Conservation (phyloP, 2,113 vertebrate species). For the Oryzias curvinotus region DNA sequence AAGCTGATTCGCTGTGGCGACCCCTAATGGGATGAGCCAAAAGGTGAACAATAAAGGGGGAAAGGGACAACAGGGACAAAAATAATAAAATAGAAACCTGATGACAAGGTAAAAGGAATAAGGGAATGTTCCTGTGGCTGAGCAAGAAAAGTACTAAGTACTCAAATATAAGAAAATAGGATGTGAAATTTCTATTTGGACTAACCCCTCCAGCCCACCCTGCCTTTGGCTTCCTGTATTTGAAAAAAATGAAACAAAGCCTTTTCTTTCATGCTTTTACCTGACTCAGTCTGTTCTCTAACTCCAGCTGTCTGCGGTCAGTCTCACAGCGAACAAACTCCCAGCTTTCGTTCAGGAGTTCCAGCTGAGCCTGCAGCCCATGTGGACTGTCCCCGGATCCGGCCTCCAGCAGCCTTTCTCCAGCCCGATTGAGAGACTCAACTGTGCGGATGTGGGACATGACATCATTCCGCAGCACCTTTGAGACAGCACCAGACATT, state of each 20-base stretch:
- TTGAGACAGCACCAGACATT: slow-evolving; percentile 2
- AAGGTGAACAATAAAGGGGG: too few relatives aligned
- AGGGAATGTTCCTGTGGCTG: too few relatives aligned
- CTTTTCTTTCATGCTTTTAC: slow-evolving; percentile 52
- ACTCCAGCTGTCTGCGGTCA: slow-evolving; percentile 82
- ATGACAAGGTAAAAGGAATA: too few relatives aligned
- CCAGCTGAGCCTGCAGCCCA: slow-evolving; percentile 77
- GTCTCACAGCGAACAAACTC: slow-evolving; percentile 84
- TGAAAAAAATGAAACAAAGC: neutral
- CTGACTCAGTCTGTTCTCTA: slow-evolving; percentile 88
- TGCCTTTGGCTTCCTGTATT: too few relatives aligned
- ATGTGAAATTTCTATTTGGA: too few relatives aligned
- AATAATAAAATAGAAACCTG: too few relatives aligned
- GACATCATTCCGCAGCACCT: slow-evolving; percentile 88
- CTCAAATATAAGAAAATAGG: too few relatives aligned
- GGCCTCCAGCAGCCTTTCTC: slow-evolving; percentile 77
- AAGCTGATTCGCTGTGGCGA: too few relatives aligned
- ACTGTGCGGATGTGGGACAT: slow-evolving; percentile 83
- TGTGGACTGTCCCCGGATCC: slow-evolving; percentile 73
- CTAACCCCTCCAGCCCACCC: too few relatives aligned
- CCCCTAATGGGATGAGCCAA: too few relatives aligned
- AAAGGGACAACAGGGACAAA: too few relatives aligned
- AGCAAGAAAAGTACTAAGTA: too few relatives aligned
- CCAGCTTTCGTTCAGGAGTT: slow-evolving; percentile 82
- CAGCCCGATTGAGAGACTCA: slow-evolving; percentile 81